Percentiles rank a stretch among this genome's conserved stretches.
Evolutionary conservation across 2,797 vertebrate genomes (phyloP).

Genomic region (Coendou prehensilis): DNA sequence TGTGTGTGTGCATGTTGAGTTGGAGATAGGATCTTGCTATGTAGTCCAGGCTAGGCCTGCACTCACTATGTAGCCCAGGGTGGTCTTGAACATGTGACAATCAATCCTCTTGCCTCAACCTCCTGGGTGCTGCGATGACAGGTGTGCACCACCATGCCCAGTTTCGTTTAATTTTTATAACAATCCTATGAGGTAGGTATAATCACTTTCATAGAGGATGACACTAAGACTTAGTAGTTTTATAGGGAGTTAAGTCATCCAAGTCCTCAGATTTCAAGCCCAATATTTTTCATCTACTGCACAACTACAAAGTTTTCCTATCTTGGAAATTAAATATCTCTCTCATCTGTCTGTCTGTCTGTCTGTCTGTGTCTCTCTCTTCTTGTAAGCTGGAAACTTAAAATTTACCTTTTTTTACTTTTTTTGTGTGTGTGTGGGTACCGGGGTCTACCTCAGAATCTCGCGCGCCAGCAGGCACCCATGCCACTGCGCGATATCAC

Average conservation of each 20-base stretch:
- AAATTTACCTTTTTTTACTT: neutral
- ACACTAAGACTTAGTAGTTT: constrained; percentile 34
- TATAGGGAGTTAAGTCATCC: constrained; percentile 34
- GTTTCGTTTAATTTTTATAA: constrained; percentile 21
- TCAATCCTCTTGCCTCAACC: neutral
- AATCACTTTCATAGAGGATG: constrained; percentile 24
- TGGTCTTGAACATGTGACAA: neutral
- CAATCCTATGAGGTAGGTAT: neutral
- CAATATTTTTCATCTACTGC: neutral
- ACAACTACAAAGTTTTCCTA: neutral
- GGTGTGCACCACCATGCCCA: neutral
- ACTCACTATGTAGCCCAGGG: no score
- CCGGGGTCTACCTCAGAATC: no score
- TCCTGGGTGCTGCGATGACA: neutral
- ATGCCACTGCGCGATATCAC: no score
- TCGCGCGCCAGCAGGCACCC: no score
- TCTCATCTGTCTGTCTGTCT: neutral
- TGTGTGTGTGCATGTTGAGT: neutral
- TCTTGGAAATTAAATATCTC: neutral
- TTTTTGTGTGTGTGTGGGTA: no score
- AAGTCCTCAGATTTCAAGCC: constrained; percentile 37
- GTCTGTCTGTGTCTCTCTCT: neutral
- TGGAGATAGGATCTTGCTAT: neutral
- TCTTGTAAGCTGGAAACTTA: neutral
- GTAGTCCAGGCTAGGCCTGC: neutral